Conservation (phyloP, 1,140 invertebrate species). For the Ylistrum balloti region DNA sequence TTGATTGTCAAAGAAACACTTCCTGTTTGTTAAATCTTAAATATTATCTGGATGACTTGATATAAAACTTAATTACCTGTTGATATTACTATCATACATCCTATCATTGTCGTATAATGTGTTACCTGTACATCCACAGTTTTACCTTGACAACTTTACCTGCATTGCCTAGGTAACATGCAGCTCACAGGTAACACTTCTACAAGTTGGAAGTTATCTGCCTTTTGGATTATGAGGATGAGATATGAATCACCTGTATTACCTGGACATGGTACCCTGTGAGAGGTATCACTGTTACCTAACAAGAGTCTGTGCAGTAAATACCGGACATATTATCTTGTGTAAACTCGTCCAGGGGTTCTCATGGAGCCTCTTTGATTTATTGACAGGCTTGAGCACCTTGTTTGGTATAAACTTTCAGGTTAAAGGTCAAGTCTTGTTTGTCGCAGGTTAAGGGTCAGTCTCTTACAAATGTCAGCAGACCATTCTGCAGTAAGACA, state of each 20-base stretch:
- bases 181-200: background rate
- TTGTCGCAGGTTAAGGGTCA: constrained; percentile 23
- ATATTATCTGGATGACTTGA: too few species aligned
- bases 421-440: constrained; percentile 30
- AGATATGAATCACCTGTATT: background rate
- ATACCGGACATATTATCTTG: background rate
- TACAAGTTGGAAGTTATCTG: background rate
- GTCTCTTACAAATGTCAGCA: constrained; percentile 4
- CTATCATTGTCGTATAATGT: too few species aligned
- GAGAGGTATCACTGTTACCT: background rate
- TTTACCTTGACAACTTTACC: background rate
- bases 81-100: too few species aligned
- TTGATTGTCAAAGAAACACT: too few species aligned
- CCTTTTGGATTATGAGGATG: background rate
- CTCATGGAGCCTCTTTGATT: constrained; percentile 1
- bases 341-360: constrained; percentile 11
- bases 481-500: background rate
- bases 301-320: background rate
- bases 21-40: too few species aligned
- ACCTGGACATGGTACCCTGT: background rate
- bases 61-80: too few species aligned
- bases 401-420: background rate
- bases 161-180: background rate
- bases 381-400: constrained; percentile 4
- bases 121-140: background rate